These are phyloP conservation scores for Motacilla tschutschensis DNA, from an alignment of 2,113 vertebrate species.

Conservation along the genomic window DNA sequence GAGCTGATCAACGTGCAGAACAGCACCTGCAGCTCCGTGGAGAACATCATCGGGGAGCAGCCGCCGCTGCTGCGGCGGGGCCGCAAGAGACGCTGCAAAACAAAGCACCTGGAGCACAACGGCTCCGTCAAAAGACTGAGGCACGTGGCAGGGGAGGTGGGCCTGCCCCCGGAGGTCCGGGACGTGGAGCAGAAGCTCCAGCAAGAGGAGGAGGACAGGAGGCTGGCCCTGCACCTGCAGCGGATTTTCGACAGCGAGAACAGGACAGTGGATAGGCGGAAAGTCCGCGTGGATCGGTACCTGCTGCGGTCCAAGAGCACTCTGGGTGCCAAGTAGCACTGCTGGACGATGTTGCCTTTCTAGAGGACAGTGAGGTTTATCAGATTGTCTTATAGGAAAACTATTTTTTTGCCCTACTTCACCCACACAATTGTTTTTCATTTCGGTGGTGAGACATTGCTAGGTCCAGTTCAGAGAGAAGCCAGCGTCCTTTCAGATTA, in stretches of 20 bases:
- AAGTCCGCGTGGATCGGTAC: constrained; percentile 79
- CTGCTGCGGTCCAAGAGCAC: constrained; percentile 86
- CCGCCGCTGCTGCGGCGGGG: constrained; percentile 75
- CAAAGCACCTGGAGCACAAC: constrained; percentile 85
- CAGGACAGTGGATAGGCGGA: constrained; percentile 68
- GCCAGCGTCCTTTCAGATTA: constrained; percentile 39
- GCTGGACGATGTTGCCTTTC: constrained; percentile 24
- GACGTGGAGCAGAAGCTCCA: constrained; percentile 69
- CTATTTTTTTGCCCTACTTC: constrained; percentile 23
- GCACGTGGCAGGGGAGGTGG: constrained; percentile 37
- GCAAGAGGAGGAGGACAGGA: constrained; percentile 83
- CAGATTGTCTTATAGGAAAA: constrained; percentile 35
- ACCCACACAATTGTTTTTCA: neutral
- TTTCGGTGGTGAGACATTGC: constrained; percentile 32
- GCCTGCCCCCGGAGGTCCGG: neutral
- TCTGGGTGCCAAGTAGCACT: constrained; percentile 72
- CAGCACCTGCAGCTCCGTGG: constrained; percentile 32
- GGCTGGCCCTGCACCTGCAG: constrained; percentile 85
- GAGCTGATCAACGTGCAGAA: constrained; percentile 56
- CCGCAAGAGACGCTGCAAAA: constrained; percentile 88
- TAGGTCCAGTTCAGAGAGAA: constrained; percentile 33
- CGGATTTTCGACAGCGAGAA: constrained; percentile 83
- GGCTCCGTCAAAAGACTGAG: constrained; percentile 75
- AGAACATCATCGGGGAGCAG: constrained; percentile 39
- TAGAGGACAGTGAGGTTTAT: neutral